These are phyloP conservation scores for Xenops minutus DNA, from an alignment of 2,797 vertebrate species.

Conservation along the genomic window DNA sequence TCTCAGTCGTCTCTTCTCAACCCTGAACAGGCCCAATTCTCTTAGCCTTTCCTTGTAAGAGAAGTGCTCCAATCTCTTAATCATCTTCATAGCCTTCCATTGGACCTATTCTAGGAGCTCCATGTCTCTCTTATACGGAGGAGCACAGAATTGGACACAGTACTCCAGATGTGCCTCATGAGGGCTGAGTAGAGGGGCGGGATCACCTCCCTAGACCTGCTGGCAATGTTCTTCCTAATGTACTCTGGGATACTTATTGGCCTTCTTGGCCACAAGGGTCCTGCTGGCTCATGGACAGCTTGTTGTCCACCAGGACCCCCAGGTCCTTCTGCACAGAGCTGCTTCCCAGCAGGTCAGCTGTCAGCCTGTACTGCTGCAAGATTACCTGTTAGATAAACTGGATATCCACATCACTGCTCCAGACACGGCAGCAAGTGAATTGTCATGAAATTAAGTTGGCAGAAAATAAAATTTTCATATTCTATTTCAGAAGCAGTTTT, in stretches of 20 bases:
- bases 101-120: background rate
- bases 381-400: background rate
- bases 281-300: background rate
- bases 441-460: background rate
- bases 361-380: background rate
- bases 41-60: background rate
- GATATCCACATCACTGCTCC: background rate
- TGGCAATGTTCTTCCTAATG: background rate
- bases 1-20: background rate
- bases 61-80: background rate
- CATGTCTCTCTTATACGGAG: background rate
- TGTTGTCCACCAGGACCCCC: background rate
- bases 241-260: accelerated
- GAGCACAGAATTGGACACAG: background rate
- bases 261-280: too few species aligned
- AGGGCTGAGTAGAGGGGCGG: background rate
- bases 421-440: background rate
- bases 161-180: background rate
- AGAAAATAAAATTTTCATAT: background rate
- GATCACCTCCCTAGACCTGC: background rate
- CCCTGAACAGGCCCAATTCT: background rate
- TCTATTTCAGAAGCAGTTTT: background rate
- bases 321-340: background rate
- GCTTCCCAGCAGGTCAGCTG: background rate
- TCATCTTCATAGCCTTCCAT: background rate